Evolutionary conservation across 2,797 vertebrate species (phyloP).

Genomic region (Mallotus villosus): DNA sequence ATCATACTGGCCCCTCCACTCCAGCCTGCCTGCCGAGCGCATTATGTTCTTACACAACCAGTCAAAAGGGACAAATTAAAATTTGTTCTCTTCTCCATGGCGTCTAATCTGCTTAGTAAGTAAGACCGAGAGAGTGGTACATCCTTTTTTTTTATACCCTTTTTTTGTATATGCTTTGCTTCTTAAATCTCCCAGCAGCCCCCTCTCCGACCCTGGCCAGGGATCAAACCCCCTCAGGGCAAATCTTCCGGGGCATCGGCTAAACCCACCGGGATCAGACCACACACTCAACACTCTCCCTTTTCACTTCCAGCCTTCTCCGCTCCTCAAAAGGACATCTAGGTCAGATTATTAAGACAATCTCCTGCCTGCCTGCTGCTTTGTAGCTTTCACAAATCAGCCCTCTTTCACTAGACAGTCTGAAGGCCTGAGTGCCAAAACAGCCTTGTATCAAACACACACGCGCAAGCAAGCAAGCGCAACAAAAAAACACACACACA

Average conservation of each 20-base stretch:
- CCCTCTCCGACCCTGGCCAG: slow-evolving; percentile 61
- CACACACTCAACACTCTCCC: slow-evolving; percentile 21
- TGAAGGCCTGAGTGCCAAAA: neutral
- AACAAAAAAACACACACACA: slow-evolving; percentile 7
- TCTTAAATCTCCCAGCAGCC: slow-evolving; percentile 66
- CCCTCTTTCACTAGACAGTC: neutral
- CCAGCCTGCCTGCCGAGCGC: slow-evolving; percentile 17
- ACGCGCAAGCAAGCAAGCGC: neutral
- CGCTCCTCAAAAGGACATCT: slow-evolving; percentile 49
- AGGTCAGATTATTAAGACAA: slow-evolving; percentile 86
- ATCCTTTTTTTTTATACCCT: slow-evolving; percentile 56
- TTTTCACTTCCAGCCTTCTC: slow-evolving; percentile 29
- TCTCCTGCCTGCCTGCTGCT: slow-evolving; percentile 55
- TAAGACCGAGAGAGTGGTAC: slow-evolving; percentile 76
- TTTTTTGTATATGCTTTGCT: slow-evolving; percentile 65
- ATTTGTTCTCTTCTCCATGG: slow-evolving; percentile 69
- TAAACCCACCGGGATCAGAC: slow-evolving; percentile 65
- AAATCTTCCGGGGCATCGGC: slow-evolving; percentile 78
- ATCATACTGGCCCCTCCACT: slow-evolving; percentile 41
- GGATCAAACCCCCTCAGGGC: slow-evolving; percentile 69
- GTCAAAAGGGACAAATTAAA: slow-evolving; percentile 80
- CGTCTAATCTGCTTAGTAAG: slow-evolving; percentile 87
- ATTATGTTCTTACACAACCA: slow-evolving; percentile 80
- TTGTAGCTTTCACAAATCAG: slow-evolving; percentile 8
- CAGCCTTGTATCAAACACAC: neutral